A percentile compares a stretch with the other conserved stretches of the same genome.
Conservation (phyloP, 1,140 invertebrate species). For the Zaprionus nigranus region DNA sequence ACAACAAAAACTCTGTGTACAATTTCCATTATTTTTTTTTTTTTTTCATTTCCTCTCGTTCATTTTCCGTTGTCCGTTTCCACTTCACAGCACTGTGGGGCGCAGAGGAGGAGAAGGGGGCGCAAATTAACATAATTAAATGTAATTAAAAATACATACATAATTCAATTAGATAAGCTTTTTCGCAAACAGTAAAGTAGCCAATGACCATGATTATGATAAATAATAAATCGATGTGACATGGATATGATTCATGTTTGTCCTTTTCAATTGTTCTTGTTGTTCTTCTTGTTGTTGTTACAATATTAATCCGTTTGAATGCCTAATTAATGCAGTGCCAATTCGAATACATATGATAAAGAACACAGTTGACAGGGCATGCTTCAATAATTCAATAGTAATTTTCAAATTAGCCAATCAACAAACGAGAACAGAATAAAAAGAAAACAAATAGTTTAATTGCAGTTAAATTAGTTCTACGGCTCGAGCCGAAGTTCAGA, state of each 20-base stretch:
- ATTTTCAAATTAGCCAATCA: constrained; percentile 26
- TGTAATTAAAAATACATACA: constrained; percentile 28
- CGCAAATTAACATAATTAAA: constrained; percentile 41
- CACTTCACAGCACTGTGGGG: neutral
- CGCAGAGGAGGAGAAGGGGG: neutral
- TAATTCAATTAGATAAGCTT: constrained; percentile 61
- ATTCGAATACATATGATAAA: constrained; percentile 41
- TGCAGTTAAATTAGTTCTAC: neutral
- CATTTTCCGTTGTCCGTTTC: neutral
- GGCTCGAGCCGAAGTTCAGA: neutral
- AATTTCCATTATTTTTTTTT: constrained; percentile 15
- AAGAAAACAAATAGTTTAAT: neutral
- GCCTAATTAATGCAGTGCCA: constrained; percentile 53
- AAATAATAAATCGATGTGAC: constrained; percentile 39
- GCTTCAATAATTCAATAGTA: constrained; percentile 56
- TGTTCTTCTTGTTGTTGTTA: neutral
- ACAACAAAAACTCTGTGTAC: constrained; percentile 23
- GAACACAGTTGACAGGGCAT: constrained; percentile 63
- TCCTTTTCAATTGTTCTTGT: neutral
- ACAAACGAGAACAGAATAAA: constrained; percentile 19
- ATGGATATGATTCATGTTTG: constrained; percentile 44
- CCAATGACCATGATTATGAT: constrained; percentile 29
- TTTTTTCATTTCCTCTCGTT: neutral
- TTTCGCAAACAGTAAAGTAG: constrained; percentile 62
- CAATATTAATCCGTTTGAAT: constrained; percentile 18